phyloP scores from a whole-genome alignment of 2,888 invertebrate genomes.

The Anoplius nigerrimus region DNA sequence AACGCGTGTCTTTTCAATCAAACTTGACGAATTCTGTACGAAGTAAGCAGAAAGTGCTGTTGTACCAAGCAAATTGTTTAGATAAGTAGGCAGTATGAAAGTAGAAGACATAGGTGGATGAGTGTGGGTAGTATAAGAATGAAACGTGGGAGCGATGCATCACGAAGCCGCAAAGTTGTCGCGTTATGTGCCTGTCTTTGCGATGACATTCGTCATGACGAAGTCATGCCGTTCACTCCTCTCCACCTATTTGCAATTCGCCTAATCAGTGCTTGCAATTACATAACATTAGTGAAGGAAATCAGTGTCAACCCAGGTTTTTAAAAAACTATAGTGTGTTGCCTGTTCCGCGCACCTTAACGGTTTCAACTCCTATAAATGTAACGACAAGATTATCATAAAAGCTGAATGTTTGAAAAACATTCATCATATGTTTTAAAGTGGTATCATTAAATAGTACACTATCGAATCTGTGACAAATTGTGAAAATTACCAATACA shows the following conservation, averaged over 20 bases:
- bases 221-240: constrained; percentile 40
- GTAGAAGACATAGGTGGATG: constrained; percentile 54
- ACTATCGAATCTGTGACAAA: constrained; percentile 6
- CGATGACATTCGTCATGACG: constrained; percentile 45
- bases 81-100: constrained; percentile 58
- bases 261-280: background rate
- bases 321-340: too few species aligned
- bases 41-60: background rate
- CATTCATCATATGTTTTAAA: constrained; percentile 6
- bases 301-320: too few species aligned
- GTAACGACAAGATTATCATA: constrained; percentile 28
- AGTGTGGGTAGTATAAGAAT: constrained; percentile 54
- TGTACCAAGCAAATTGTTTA: constrained; percentile 60
- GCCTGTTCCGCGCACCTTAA: too few species aligned
- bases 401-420: constrained; percentile 16
- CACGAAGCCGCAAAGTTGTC: constrained; percentile 43
- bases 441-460: background rate
- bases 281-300: too few species aligned
- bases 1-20: constrained; percentile 8
- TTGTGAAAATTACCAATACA: constrained; percentile 28
- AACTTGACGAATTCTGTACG: background rate
- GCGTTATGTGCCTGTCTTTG: constrained; percentile 50
- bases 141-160: constrained; percentile 60
- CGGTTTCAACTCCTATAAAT: constrained; percentile 11
- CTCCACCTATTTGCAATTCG: constrained; percentile 4